phyloP scores from a whole-genome alignment of 2,797 vertebrate species.

The Champsocephalus esox region DNA sequence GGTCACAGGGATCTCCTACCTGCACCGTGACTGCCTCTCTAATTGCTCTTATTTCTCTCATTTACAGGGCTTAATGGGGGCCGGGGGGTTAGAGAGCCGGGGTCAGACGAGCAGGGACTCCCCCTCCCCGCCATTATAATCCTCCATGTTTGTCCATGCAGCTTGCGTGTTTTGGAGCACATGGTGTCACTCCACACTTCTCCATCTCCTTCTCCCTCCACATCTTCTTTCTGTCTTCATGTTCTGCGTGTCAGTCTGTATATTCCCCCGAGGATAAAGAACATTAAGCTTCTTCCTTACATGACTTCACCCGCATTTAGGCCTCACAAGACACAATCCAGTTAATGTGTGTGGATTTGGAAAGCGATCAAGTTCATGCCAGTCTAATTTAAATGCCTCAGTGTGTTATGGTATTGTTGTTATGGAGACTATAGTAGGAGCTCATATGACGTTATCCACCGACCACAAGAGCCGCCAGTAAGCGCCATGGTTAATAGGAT shows the following conservation, averaged over 20 bases:
- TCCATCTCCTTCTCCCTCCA: constrained; percentile 16
- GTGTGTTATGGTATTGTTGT: constrained; percentile 30
- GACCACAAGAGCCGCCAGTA: constrained; percentile 22
- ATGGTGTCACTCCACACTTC: constrained; percentile 47
- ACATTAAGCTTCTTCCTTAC: constrained; percentile 48
- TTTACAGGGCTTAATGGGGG: constrained; percentile 67
- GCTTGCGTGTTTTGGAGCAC: constrained; percentile 39
- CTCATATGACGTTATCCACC: constrained; percentile 16
- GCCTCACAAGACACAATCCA: constrained; percentile 4
- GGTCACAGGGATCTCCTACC: constrained; percentile 71
- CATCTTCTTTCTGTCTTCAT: constrained; percentile 6
- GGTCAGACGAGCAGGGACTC: constrained; percentile 55
- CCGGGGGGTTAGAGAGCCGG: constrained; percentile 34
- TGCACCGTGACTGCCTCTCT: constrained; percentile 66
- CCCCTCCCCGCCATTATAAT: constrained; percentile 39
- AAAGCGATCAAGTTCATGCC: background rate
- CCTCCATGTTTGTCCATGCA: constrained; percentile 49
- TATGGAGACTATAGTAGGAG: constrained; percentile 11
- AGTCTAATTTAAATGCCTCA: background rate
- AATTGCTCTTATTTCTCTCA: constrained; percentile 74
- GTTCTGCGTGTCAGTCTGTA: constrained; percentile 45
- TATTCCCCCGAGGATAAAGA: constrained; percentile 42
- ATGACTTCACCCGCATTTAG: constrained; percentile 20
- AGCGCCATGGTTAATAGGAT: constrained; percentile 9
- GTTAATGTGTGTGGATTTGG: constrained; percentile 15